Base-by-base conservation (phyloP, 2,888 invertebrate species). In the Drosophila subsilvestris region DNA sequence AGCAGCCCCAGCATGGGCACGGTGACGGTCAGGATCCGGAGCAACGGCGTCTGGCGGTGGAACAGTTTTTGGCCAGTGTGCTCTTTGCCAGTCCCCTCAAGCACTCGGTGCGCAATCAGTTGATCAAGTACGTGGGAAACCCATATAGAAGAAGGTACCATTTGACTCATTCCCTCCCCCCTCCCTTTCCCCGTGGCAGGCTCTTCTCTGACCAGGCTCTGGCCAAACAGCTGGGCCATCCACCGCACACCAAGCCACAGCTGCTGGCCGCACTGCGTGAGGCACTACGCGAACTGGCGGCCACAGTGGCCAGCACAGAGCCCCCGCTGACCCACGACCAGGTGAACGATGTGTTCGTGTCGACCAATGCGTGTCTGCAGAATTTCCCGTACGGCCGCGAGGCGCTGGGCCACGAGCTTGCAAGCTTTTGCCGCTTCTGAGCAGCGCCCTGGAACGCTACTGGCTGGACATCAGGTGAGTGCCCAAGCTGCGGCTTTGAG, bases 101-200 rank as follows among this genome's bases (percentile, higher is more conserved):
- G 68, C 93, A 92, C 80, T 91, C 93, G 8, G 84, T 93, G 18
- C 91, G 92, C 53, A 91, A 91, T 79, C 88, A 91, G 63, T 76
- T 91, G 20, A 67, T 84, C 18, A 92, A 91, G 93, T 93, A 81
- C 76, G 87, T 29, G 8, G 12, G 1, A 10, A 4, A 44, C 6
- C 6, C 3, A 17, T 7, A 5, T 10, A n/a, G 5, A 4, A 12
- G 25, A 20, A 50, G 17, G 25, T 43, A 65, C 9, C 18, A 51
- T 4, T 4, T 6, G 14, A 48, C n/a, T 44, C 9, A n/a, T 17
- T 25, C 9, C 14, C 7, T 10, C n/a, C 18, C 6, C 18, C 22
- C 42, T n/a, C 32, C 12, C 53, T 20, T 22, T 3, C 22, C 22
- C 14, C 10, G 10, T 43, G 9, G 3, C 25, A 83, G 83, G 55